Base-by-base conservation (phyloP, 2,113 vertebrate species). In the Alexandromys fortis region DNA sequence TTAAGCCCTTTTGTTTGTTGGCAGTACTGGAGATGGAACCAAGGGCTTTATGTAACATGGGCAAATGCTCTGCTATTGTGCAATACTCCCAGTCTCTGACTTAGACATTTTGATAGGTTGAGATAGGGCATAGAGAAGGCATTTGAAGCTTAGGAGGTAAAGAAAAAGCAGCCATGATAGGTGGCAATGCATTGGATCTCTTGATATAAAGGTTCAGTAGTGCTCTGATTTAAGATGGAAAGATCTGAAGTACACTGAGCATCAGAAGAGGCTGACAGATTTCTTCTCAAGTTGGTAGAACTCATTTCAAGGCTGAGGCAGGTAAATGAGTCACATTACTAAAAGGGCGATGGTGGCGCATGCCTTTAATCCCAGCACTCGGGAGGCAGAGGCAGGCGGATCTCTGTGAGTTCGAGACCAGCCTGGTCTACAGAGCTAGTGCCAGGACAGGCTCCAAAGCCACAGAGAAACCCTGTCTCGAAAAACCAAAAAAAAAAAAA, bases 241-340 rank as follows among this genome's bases (percentile, higher is more conserved):
- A 22, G 58, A 52, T 12, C 79, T 49, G 16, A 77, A 78, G 63
- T 19, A n/a, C 13, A 87, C 21, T 28, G 81, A 93, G 24, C 72
- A n/a, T 22, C 38, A 89, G 4, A 4, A 21, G 21, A 67, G 65
- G 63, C 22, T 86, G 61, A 89, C 5, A 55, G 45, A 47, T 28
- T 52, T 90, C 75, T 75, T n/a, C 86, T 61, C 11, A 92, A 86
- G 38, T 47, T 95, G 7, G 63, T 16, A 78, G 70, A 76, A 96
- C 38, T 22, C 33, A 52, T 38, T 81, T 93, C 85, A 85, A 26
- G 61, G 14, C 61, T 77, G 72, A 45, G 77, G 45, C 52, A 95
- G n/a, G 42, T 45, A 33, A 42, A 38, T 47, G 47, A 91, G 38
- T 47, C 76, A 67, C 16, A 81, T 86, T 55, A 93, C 52, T 47